A percentile compares a stretch with the other conserved stretches of the same genome.
Conservation (phyloP, 2,888 invertebrate species). For the Aethes cnicana region DNA sequence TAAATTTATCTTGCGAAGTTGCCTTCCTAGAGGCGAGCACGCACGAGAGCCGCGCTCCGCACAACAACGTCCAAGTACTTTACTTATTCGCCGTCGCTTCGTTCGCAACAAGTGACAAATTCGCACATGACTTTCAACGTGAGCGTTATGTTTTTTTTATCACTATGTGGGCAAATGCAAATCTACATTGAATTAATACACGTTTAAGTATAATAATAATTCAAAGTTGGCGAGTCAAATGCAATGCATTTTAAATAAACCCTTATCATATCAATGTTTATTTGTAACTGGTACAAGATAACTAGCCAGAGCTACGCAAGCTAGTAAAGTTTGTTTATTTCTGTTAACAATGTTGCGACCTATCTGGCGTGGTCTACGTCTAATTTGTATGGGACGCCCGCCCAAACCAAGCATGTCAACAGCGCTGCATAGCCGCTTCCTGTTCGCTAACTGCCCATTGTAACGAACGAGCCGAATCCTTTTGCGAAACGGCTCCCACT, state of each 20-base stretch:
- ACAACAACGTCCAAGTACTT: too few species aligned
- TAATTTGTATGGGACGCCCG: slow-evolving; percentile 2
- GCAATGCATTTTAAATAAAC: neutral
- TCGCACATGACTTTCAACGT: slow-evolving; percentile 23
- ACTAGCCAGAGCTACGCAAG: too few species aligned
- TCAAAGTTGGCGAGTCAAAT: slow-evolving; percentile 2
- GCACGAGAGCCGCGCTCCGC: neutral
- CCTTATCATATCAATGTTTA: too few species aligned
- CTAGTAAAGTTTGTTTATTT: too few species aligned
- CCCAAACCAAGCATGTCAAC: slow-evolving; percentile 32
- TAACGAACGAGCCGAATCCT: slow-evolving; percentile 40
- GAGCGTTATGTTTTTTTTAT: neutral
- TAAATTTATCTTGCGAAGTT: neutral
- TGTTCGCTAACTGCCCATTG: slow-evolving; percentile 54
- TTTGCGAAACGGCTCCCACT: slow-evolving; percentile 13
- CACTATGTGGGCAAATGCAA: neutral
- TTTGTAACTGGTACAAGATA: too few species aligned
- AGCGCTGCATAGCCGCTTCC: slow-evolving; percentile 50
- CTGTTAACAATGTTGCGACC: too few species aligned
- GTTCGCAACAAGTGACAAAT: too few species aligned
- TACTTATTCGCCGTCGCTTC: too few species aligned
- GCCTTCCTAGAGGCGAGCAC: neutral
- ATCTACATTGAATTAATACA: slow-evolving; percentile 2
- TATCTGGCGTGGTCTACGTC: too few species aligned
- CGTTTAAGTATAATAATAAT: neutral